Evolutionary conservation across 2,113 vertebrate species (phyloP).

Genomic region (Stigmatopora nigra): DNA sequence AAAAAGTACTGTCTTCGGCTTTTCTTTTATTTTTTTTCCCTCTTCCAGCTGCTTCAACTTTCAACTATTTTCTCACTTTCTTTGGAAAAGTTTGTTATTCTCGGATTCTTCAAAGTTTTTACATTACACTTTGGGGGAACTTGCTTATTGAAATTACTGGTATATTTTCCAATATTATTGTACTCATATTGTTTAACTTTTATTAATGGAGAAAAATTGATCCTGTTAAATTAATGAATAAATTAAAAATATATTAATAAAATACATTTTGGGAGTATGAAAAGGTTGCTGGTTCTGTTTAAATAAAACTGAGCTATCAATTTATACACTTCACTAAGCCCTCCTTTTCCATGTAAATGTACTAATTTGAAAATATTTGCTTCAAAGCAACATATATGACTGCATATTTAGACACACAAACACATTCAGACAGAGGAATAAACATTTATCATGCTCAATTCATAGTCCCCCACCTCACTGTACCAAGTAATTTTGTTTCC

Average conservation of each 20-base stretch:
- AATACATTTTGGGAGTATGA: background rate
- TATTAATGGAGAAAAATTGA: too few species aligned
- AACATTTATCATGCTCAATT: too few species aligned
- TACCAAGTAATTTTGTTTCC: background rate
- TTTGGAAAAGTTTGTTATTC: conserved; percentile 9
- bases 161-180: too few species aligned
- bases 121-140: background rate
- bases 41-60: background rate
- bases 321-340: background rate
- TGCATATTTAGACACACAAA: background rate
- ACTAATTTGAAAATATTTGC: background rate
- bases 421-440: background rate
- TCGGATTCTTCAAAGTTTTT: conserved; percentile 22
- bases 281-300: background rate
- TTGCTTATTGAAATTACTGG: conserved; percentile 25
- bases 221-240: too few species aligned
- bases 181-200: too few species aligned
- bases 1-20: conserved; percentile 47
- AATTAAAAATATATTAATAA: too few species aligned
- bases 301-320: background rate
- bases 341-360: background rate
- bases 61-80: conserved; percentile 10
- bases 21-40: conserved; percentile 15
- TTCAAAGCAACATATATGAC: background rate
- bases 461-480: too few species aligned